These are phyloP conservation scores for Tetranychus cinnabarinus DNA, from an alignment of 1,140 invertebrate species.

Conservation along the genomic window DNA sequence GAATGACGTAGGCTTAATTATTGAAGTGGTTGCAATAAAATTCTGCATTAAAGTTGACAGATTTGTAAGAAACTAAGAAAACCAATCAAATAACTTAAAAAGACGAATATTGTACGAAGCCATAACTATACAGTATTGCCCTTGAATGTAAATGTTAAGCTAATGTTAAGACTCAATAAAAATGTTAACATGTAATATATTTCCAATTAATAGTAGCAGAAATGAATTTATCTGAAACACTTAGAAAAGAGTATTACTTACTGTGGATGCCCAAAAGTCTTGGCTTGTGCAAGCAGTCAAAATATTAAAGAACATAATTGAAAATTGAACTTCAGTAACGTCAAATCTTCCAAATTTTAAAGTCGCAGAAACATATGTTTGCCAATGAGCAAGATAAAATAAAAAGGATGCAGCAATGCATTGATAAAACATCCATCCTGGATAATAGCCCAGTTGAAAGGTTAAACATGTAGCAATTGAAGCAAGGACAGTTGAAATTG, in stretches of 20 bases:
- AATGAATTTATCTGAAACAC: too few relatives aligned
- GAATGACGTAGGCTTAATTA: too few relatives aligned
- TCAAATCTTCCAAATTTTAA: conserved; percentile 82
- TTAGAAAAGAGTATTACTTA: conserved; percentile 17
- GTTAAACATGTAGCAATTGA: conserved; percentile 74
- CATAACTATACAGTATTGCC: too few relatives aligned
- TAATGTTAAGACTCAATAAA: too few relatives aligned
- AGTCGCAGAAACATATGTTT: conserved; percentile 82
- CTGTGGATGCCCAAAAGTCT: conserved; percentile 54
- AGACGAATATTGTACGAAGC: too few relatives aligned
- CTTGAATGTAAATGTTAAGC: too few relatives aligned
- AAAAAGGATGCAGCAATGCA: conserved; percentile 76
- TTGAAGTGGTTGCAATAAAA: too few relatives aligned
- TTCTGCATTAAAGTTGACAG: too few relatives aligned
- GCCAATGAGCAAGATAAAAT: conserved; percentile 98
- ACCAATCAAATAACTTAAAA: too few relatives aligned
- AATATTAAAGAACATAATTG: conserved; percentile 67
- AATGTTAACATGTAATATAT: too few relatives aligned
- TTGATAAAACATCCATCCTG: conserved; percentile 79
- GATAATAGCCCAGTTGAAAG: conserved; percentile 66
- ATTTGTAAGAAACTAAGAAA: too few relatives aligned
- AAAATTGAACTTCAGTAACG: conserved; percentile 92
- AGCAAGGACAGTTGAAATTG: conserved; percentile 54
- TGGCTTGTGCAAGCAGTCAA: conserved; percentile 65
- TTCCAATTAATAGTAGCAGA: too few relatives aligned